Percentiles rank a stretch among this genome's conserved stretches.
Conservation (phyloP, 2,797 vertebrate genomes). For the Pempheris klunzingeri region DNA sequence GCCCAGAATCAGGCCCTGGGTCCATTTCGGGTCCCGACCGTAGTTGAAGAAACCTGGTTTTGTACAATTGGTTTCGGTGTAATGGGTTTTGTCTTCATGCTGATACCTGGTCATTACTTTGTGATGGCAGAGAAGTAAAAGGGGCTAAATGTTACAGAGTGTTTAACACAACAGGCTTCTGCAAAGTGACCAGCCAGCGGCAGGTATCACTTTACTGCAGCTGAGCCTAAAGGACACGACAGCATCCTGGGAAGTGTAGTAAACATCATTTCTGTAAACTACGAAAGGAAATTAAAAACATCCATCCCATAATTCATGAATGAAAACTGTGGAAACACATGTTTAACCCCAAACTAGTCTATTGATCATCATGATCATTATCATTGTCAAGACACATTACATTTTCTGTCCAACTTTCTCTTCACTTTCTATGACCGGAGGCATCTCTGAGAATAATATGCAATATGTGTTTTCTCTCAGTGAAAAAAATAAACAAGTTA, state of each 20-base stretch:
- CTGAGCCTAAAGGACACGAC: constrained; percentile 15
- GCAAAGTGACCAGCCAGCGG: constrained; percentile 24
- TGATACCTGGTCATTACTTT: constrained; percentile 55
- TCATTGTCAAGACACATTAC: background rate
- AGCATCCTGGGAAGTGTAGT: constrained; percentile 27
- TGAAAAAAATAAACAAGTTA: background rate
- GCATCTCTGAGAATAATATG: background rate
- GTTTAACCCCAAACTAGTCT: background rate
- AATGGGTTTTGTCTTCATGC: constrained; percentile 57
- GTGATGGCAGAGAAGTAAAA: constrained; percentile 40
- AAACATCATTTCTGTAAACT: background rate
- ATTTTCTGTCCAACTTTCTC: background rate
- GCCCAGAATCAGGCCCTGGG: constrained; percentile 27
- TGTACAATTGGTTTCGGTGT: constrained; percentile 57
- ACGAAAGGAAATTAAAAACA: background rate
- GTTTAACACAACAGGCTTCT: constrained; percentile 36
- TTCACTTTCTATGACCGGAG: background rate
- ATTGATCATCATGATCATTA: background rate
- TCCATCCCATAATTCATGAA: background rate
- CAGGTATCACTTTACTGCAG: constrained; percentile 52
- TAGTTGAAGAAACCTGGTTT: constrained; percentile 32
- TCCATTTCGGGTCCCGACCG: constrained; percentile 20
- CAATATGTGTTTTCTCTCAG: background rate
- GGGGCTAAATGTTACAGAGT: constrained; percentile 56
- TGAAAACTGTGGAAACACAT: background rate